Conservation (phyloP, 2,888 invertebrate species). For the Dysmachus trigonus region DNA sequence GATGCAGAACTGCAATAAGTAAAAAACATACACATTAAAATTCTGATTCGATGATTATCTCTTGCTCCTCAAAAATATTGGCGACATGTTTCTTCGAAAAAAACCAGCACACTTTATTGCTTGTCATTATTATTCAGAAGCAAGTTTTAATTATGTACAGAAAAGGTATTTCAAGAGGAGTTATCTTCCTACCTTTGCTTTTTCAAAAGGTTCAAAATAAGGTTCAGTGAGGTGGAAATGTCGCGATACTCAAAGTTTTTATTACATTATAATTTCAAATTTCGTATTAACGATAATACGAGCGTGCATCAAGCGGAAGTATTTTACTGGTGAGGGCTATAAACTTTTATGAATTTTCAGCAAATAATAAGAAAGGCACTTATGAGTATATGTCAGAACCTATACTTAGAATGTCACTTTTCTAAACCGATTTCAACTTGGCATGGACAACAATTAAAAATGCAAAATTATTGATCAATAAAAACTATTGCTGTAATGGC, state of each 20-base stretch:
- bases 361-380: background rate
- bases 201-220: background rate
- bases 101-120: background rate
- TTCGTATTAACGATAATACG: background rate
- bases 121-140: slow-evolving; percentile 1
- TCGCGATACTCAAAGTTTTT: slow-evolving; percentile 25
- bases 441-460: background rate
- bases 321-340: background rate
- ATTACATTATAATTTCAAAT: slow-evolving; percentile 32
- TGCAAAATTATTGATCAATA: background rate
- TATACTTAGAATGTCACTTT: background rate
- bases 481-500: background rate
- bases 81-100: background rate
- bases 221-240: slow-evolving; percentile 1
- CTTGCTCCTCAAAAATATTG: background rate
- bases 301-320: background rate
- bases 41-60: background rate
- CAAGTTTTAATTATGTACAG: slow-evolving; percentile 13
- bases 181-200: background rate
- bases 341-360: background rate
- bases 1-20: background rate
- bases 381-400: background rate
- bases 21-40: background rate
- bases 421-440: background rate
- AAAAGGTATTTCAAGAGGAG: background rate